Evolutionary conservation across 2,888 invertebrate species (phyloP).

Genomic region (Chaetoderma sp.): DNA sequence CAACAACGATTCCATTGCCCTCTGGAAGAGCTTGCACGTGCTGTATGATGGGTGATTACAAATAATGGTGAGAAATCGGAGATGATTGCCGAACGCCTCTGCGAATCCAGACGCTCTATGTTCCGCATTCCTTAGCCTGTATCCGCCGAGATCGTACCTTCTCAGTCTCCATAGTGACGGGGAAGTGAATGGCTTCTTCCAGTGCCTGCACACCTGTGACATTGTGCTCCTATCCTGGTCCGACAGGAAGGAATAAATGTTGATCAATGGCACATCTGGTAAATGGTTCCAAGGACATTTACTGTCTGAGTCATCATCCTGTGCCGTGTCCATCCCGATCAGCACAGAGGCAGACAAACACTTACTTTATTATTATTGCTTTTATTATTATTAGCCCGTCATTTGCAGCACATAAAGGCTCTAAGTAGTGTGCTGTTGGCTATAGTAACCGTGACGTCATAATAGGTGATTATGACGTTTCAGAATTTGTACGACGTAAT

Average conservation of each 20-base stretch:
- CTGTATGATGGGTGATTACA: constrained; percentile 52
- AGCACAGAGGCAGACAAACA: too few species aligned
- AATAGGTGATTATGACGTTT: too few species aligned
- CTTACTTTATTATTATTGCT: too few species aligned
- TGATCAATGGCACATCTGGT: constrained; percentile 27
- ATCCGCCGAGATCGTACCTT: constrained; percentile 46
- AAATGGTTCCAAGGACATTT: constrained; percentile 14
- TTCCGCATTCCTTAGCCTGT: constrained; percentile 37
- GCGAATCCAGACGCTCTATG: constrained; percentile 45
- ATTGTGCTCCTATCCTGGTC: constrained; percentile 29
- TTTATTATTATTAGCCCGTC: too few species aligned
- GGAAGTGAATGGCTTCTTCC: constrained; percentile 24
- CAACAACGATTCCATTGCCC: constrained; percentile 46
- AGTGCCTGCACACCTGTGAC: constrained; percentile 32
- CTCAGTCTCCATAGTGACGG: constrained; percentile 35
- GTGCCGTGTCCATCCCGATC: too few species aligned
- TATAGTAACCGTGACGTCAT: too few species aligned
- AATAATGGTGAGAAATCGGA: constrained; percentile 44
- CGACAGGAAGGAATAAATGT: constrained; percentile 25
- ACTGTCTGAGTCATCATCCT: background rate
- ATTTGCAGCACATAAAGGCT: too few species aligned
- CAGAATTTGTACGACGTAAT: too few species aligned
- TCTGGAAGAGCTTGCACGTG: constrained; percentile 49
- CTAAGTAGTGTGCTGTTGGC: too few species aligned
- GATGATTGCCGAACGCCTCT: constrained; percentile 41